Evolutionary conservation across 2,113 vertebrate genomes (phyloP), one percentile per base, ranked within the genome.

Genomic region (Antennarius striatus): DNA sequence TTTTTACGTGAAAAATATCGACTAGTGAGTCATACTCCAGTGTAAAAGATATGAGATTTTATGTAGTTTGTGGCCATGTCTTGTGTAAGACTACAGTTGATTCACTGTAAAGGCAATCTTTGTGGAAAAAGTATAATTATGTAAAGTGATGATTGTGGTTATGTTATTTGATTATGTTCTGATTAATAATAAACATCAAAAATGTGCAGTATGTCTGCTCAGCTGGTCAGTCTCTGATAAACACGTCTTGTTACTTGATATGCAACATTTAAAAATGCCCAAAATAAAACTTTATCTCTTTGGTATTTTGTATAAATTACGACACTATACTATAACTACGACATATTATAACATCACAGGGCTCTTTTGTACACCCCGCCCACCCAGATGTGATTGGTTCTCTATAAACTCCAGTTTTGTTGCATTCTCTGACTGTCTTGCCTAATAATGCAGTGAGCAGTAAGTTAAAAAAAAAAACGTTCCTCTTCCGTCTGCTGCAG

Each of bases 131-230:
- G 71, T 86, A 63, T 65, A 59, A 83, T 86, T 81, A 78, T 88
- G 73, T 89, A 88, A 87, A 88, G 78, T 86, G 82, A 84, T 73
- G 72, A 77, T 84, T 91, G 90, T 86, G 82, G 86, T 86, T 91
- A 83, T 84, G 84, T 84, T 81, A 87, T 84, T 86, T 89, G 83
- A 81, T 90, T 92, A 75, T 79, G 85, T 91, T 92, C 59, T 82
- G 83, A 75, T 88, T 89, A 92, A 88, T 92, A 93, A 92, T 91
- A 92, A 93, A 93, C 84, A 77, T 66, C 64, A 48, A 78, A 91
- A 83, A 88, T 67, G 29, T 71, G 43, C 61, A 40, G 32, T 69
- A 55, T 56, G n/a, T 74, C 13, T 50, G 30, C 50, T 58, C 22
- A 62, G 5, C 13, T 56, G 4, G 32, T 7, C 32, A 52, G 32